phyloP scores from a whole-genome alignment of 2,797 vertebrate species.

The Pitangus sulphuratus region DNA sequence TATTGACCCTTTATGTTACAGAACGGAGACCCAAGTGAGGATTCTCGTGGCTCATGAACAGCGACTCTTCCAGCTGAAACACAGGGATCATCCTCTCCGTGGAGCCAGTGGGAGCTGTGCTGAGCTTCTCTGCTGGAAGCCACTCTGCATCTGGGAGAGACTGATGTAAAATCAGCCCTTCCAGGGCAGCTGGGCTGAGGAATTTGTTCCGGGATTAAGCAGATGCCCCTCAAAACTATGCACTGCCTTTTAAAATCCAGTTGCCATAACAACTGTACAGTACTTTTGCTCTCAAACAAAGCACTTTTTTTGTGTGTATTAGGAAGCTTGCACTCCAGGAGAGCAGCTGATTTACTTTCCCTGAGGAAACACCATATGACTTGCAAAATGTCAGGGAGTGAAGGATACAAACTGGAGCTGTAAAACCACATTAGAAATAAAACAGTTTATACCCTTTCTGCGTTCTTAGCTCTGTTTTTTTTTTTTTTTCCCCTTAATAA shows the following conservation, averaged over 20 bases:
- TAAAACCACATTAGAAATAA: constrained; percentile 40
- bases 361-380: constrained; percentile 66
- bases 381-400: constrained; percentile 64
- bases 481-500: background rate
- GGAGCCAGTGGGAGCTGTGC: background rate
- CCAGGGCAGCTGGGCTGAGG: constrained; percentile 51
- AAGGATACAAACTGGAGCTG: constrained; percentile 31
- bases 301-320: constrained; percentile 63
- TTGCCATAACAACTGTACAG: constrained; percentile 77
- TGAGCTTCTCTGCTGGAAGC: constrained; percentile 53
- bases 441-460: background rate
- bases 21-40: background rate
- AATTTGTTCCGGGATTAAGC: constrained; percentile 65
- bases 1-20: background rate
- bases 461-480: background rate
- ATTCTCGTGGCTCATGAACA: background rate
- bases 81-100: background rate
- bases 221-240: constrained; percentile 53
- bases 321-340: constrained; percentile 68
- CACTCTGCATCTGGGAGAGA: constrained; percentile 30
- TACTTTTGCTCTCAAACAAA: constrained; percentile 64
- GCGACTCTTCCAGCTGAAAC: background rate
- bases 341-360: constrained; percentile 75
- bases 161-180: constrained; percentile 42
- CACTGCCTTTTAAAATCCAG: constrained; percentile 64